Percentiles rank a stretch among this genome's conserved stretches.
phyloP scores from a whole-genome alignment of 2,797 vertebrate species.

The Austrolebias charrua region DNA sequence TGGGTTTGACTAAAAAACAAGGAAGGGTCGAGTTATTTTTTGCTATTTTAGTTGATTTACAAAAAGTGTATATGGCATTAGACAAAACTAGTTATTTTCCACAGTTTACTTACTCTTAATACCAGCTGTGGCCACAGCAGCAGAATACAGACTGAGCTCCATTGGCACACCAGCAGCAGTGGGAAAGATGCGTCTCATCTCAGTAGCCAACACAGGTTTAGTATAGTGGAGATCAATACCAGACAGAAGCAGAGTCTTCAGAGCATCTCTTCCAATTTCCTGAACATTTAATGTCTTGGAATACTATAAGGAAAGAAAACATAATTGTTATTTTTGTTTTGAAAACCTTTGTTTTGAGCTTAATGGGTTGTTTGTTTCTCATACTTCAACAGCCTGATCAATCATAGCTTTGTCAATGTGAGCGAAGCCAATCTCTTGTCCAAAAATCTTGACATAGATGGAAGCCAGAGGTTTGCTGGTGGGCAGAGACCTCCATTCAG shows the following conservation, averaged over 20 bases:
- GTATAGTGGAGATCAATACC: conserved; percentile 60
- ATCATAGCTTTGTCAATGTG: conserved; percentile 74
- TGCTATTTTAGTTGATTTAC: neutral
- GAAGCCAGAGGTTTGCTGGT: conserved; percentile 70
- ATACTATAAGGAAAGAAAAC: conserved; percentile 51
- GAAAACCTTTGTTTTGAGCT: conserved; percentile 2
- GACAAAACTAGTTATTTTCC: neutral
- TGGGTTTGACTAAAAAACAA: conserved; percentile 69
- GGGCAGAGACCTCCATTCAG: conserved; percentile 77
- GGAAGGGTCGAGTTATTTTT: neutral
- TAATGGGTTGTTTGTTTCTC: conserved; percentile 4
- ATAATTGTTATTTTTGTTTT: neutral
- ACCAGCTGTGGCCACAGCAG: conserved; percentile 70
- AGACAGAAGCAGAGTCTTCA: conserved; percentile 59
- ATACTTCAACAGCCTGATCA: conserved; percentile 75
- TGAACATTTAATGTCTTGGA: conserved; percentile 28
- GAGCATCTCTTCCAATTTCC: conserved; percentile 22
- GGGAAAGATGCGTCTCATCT: conserved; percentile 78
- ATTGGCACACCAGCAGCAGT: conserved; percentile 80
- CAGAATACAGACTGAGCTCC: conserved; percentile 77
- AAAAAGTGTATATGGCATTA: neutral
- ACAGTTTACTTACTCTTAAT: conserved; percentile 61
- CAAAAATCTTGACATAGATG: conserved; percentile 79
- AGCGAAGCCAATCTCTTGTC: conserved; percentile 81
- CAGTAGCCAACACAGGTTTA: conserved; percentile 75